phyloP scores from a whole-genome alignment of 2,888 invertebrate species.

The Andrena marginata region DNA sequence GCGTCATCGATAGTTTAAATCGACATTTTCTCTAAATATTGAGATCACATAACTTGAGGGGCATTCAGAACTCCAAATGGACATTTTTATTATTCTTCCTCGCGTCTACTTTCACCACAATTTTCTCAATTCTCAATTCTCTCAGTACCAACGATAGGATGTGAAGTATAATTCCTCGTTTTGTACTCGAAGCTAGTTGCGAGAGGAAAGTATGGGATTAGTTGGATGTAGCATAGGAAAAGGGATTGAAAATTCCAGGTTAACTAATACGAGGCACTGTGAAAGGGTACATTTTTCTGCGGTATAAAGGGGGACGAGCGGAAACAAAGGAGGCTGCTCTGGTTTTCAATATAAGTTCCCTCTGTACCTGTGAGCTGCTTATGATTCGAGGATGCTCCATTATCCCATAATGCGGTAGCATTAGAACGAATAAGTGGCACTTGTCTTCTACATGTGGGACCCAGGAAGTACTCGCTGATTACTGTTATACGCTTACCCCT shows the following conservation, averaged over 20 bases:
- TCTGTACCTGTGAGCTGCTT: constrained; percentile 69
- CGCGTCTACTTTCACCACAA: neutral
- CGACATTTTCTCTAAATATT: no score
- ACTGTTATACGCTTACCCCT: constrained; percentile 74
- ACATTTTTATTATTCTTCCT: neutral
- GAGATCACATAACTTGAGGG: no score
- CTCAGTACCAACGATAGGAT: no score
- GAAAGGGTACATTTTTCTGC: no score
- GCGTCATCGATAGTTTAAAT: no score
- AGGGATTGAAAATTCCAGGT: neutral
- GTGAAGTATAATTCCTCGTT: constrained; percentile 11
- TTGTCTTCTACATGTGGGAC: constrained; percentile 74
- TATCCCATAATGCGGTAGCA: constrained; percentile 80
- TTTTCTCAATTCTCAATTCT: constrained; percentile 8
- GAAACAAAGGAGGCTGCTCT: constrained; percentile 26
- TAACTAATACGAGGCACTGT: neutral
- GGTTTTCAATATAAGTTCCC: constrained; percentile 65
- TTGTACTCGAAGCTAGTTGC: neutral
- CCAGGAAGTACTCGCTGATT: constrained; percentile 77
- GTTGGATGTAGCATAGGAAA: neutral
- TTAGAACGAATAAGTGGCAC: constrained; percentile 80
- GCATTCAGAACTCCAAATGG: neutral
- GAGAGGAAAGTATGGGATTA: neutral
- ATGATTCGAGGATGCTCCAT: constrained; percentile 75
- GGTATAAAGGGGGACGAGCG: neutral